phyloP scores from a whole-genome alignment of 2,888 invertebrate genomes.

The Leptopilina drosophilae region DNA sequence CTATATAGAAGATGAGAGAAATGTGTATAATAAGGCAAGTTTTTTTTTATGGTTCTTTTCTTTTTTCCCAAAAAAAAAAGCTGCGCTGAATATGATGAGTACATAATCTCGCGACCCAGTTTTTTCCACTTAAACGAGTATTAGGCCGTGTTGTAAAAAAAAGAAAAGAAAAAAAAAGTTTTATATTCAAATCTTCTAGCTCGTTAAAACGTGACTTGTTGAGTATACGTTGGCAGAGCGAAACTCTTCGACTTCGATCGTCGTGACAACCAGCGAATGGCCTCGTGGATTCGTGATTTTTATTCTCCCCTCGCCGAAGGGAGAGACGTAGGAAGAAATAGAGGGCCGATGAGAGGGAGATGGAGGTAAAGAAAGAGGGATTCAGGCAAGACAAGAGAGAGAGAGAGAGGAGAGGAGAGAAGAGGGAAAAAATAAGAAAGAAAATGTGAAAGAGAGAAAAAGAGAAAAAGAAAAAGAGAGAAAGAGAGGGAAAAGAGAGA shows the following conservation, averaged over 20 bases:
- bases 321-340: conserved; percentile 44
- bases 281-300: conserved; percentile 63
- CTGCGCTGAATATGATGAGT: neutral
- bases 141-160: neutral
- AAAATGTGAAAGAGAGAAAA: too few species aligned
- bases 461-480: conserved; percentile 41
- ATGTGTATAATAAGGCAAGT: too few species aligned
- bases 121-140: conserved; percentile 5
- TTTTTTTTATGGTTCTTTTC: neutral
- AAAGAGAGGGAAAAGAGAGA: conserved; percentile 40
- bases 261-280: conserved; percentile 57
- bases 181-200: conserved; percentile 30
- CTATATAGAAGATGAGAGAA: neutral
- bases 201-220: conserved; percentile 37
- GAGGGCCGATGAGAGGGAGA: conserved; percentile 38
- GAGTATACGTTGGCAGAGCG: conserved; percentile 8
- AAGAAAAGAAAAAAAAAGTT: neutral
- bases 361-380: conserved; percentile 40
- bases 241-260: conserved; percentile 53
- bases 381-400: conserved; percentile 47
- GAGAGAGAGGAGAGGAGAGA: conserved; percentile 46
- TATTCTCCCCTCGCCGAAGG: conserved; percentile 57
- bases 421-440: conserved; percentile 45
- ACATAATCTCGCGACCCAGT: conserved; percentile 28
- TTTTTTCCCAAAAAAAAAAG: neutral